These are phyloP conservation scores for Sardina pilchardus DNA, from an alignment of 2,113 vertebrate species.

Conservation along the genomic window DNA sequence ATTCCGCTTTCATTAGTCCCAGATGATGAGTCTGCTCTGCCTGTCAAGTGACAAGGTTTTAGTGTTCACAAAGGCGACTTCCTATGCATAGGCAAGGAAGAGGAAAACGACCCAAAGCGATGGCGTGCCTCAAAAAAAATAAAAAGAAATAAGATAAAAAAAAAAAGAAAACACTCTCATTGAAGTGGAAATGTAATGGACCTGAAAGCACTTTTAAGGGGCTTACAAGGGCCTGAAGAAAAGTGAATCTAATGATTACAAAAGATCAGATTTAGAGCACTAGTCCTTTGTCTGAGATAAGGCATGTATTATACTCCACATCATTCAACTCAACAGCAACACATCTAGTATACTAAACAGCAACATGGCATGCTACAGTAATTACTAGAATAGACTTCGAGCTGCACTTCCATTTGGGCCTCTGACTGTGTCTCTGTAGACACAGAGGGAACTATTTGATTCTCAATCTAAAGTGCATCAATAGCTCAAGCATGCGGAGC, in stretches of 20 bases:
- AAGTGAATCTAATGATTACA: not conserved
- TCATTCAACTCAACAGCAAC: not conserved
- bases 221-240: not conserved
- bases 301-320: not conserved
- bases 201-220: not conserved
- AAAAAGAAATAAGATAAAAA: not conserved
- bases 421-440: not conserved
- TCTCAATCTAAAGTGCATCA: not conserved
- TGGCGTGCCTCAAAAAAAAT: not conserved
- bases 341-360: not conserved
- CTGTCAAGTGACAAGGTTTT: slow-evolving; percentile 3
- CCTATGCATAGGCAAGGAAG: not conserved
- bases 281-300: not conserved
- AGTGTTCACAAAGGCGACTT: not conserved
- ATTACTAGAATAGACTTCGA: not conserved
- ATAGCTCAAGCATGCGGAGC: not conserved
- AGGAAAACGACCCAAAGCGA: not conserved
- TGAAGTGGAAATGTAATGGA: not conserved
- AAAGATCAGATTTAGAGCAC: not conserved
- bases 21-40: not conserved
- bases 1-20: not conserved
- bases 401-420: not conserved
- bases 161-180: not conserved
- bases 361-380: not conserved
- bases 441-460: not conserved